Evolutionary conservation across 2,888 invertebrate species (phyloP).

Genomic region (Eupelmus urozonus): DNA sequence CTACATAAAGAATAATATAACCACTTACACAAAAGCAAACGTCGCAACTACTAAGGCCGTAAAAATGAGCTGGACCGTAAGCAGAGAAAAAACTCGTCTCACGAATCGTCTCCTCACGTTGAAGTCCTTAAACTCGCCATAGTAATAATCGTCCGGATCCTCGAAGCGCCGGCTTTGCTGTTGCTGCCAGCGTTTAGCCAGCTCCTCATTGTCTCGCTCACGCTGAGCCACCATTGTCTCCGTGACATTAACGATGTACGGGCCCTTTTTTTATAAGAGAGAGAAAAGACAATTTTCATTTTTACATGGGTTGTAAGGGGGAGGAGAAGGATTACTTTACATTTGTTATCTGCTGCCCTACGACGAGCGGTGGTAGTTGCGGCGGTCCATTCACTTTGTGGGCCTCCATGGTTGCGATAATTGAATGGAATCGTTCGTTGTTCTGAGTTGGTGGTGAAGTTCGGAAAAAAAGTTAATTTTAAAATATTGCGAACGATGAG

Average conservation of each 20-base stretch:
- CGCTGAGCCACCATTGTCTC: conserved; percentile 70
- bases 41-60: conserved; percentile 78
- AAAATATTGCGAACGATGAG: too few relatives aligned
- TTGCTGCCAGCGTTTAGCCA: conserved; percentile 69
- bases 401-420: too few relatives aligned
- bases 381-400: too few relatives aligned
- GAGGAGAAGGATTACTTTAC: too few relatives aligned
- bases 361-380: too few relatives aligned
- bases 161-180: conserved; percentile 61
- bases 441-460: too few relatives aligned
- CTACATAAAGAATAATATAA: too few relatives aligned
- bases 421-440: too few relatives aligned
- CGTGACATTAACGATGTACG: conserved; percentile 69
- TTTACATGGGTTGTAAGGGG: too few relatives aligned
- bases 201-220: conserved; percentile 68
- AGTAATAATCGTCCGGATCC: conserved; percentile 62
- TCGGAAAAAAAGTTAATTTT: too few relatives aligned
- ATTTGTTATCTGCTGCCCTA: too few relatives aligned
- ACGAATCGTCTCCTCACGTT: conserved; percentile 73
- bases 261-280: conserved; percentile 66
- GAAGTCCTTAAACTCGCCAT: conserved; percentile 67
- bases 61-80: conserved; percentile 79
- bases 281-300: too few relatives aligned
- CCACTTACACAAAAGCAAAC: conserved; percentile 76
- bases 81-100: conserved; percentile 80